Base-by-base conservation (phyloP, 2,797 vertebrate genomes). In the Lepus townsendii region DNA sequence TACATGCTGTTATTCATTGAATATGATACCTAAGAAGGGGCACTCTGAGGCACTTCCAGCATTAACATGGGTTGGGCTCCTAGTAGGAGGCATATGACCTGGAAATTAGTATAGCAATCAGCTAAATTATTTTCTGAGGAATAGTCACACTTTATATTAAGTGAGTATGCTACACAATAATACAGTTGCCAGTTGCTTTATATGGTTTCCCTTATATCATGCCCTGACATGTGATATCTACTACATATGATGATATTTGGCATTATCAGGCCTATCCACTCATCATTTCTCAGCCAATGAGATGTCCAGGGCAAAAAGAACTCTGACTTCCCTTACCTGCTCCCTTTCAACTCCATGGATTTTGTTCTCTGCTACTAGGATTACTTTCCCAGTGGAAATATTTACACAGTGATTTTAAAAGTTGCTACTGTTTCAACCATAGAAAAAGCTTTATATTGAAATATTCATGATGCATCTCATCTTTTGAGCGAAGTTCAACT, bases 401-500 rank as follows among this genome's bases (percentile, higher is more conserved):
- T 47, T 76, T 94, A 69, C 32, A 75, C 10, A 54, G 35, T 71
- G 54, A n/a, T 76, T 82, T 73, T 32, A 88, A 68, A 83, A 32
- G 13, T 19, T 87, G 24, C 22, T 90, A 5, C 24, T 85, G 52
- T 65, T n/a, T 54, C 62, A 65, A 26, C 20, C 69, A 22, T 1
- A 22, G 20, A 9, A 38, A 83, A 38, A 73, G 73, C 5, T 24
- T 88, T 66, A 42, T 38, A 38, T 69, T 94, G 65, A 89, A 94
- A 88, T 88, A 83, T 66, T 76, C 26, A n/a, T 42, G 30, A 80
- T 27, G 32, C 62, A 57, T 17, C 4, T 90, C 1, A 32, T 57
- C 17, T 95, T 96, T 65, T 76, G 38, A 82, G 38, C 47, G 7
- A 90, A 47, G 91, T 78, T 93, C 27, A 88, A 97, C 54, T 57